A percentile compares a stretch with the other conserved stretches of the same genome.
These are phyloP conservation scores for Xyliphius kryptos DNA, from an alignment of 2,113 vertebrate genomes.

Conservation along the genomic window DNA sequence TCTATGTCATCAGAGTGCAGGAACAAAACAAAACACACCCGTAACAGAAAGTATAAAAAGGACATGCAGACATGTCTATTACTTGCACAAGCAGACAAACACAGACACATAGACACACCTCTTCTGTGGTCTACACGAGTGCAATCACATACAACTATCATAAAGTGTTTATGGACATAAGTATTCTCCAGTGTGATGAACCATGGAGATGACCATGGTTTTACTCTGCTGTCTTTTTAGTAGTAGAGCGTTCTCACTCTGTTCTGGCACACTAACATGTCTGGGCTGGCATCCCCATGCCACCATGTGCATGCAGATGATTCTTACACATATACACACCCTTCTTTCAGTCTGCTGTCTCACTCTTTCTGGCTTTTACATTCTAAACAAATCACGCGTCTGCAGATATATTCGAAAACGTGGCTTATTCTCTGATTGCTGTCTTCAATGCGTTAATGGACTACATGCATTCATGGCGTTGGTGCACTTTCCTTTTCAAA, in stretches of 20 bases:
- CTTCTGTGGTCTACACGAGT: slow-evolving; percentile 18
- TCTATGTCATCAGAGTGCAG: slow-evolving; percentile 24
- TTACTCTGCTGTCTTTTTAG: slow-evolving; percentile 30
- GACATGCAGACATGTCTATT: slow-evolving; percentile 26
- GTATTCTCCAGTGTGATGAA: slow-evolving; percentile 4
- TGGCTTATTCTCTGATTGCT: too few species aligned
- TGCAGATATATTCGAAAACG: too few species aligned
- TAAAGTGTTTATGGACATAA: slow-evolving; percentile 13
- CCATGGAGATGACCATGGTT: slow-evolving; percentile 14
- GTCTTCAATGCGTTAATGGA: too few species aligned
- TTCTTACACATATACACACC: slow-evolving; percentile 28
- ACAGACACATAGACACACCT: slow-evolving; percentile 26
- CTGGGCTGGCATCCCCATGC: slow-evolving; percentile 33
- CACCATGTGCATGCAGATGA: slow-evolving; percentile 33
- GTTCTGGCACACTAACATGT: slow-evolving; percentile 31
- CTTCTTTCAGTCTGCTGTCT: slow-evolving; percentile 28
- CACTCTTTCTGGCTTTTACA: too few species aligned
- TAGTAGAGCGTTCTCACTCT: slow-evolving; percentile 26
- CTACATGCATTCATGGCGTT: too few species aligned
- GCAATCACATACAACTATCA: slow-evolving; percentile 16
- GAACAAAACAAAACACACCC: slow-evolving; percentile 31
- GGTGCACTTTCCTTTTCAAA: too few species aligned
- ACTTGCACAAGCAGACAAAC: slow-evolving; percentile 18
- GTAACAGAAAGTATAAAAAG: slow-evolving; percentile 18
- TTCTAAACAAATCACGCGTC: too few species aligned